A percentile compares a stretch with the other conserved stretches of the same genome.
phyloP scores from a whole-genome alignment of 1,140 invertebrate species.

The Calliopsis andreniformis region DNA sequence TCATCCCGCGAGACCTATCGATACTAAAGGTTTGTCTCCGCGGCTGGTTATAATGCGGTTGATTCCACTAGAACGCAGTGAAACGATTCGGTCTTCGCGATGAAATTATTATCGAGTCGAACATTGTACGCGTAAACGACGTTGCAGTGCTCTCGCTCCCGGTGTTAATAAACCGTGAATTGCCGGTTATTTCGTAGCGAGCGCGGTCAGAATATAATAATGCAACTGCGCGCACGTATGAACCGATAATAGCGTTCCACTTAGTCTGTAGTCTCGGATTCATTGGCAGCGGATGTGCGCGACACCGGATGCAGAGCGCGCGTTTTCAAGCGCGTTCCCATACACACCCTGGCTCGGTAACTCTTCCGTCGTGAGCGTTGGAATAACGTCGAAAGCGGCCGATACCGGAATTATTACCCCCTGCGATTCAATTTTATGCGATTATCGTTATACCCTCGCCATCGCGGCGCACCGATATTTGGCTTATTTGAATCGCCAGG shows the following conservation, averaged over 20 bases:
- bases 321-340: no score
- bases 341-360: constrained; percentile 9
- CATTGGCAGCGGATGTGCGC: constrained; percentile 1
- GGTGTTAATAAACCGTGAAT: constrained; percentile 36
- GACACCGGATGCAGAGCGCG: not conserved
- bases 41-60: not conserved
- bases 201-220: constrained; percentile 36
- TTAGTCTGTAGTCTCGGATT: constrained; percentile 7
- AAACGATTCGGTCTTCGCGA: constrained; percentile 30
- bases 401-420: constrained; percentile 54
- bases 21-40: not conserved
- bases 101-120: constrained; percentile 31
- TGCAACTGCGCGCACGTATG: not conserved
- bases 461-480: no score
- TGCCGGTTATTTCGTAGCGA: constrained; percentile 28
- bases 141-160: not conserved
- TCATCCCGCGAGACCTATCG: not conserved
- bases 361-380: constrained; percentile 13
- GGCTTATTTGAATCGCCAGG: no score
- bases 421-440: constrained; percentile 46
- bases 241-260: constrained; percentile 16
- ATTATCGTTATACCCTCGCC: constrained; percentile 12
- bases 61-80: not conserved
- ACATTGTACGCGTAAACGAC: constrained; percentile 18
- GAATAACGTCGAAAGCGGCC: constrained; percentile 32